Base-by-base conservation (phyloP, 2,888 invertebrate species). In the Caradrina clavipalpis region DNA sequence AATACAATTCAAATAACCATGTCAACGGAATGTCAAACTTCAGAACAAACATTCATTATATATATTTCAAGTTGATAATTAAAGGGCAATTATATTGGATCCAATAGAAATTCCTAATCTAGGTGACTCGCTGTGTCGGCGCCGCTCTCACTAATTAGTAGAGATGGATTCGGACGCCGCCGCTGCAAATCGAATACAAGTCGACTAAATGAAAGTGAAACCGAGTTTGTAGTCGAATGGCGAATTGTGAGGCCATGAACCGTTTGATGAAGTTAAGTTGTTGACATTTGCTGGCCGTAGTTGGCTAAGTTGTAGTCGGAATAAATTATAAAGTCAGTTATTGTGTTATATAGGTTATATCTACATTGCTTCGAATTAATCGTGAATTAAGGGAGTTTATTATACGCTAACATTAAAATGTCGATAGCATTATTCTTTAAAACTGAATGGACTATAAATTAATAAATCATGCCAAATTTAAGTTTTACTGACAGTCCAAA, bases 61-160 rank as follows among this genome's bases (percentile, higher is more conserved):
- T 49, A 76, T 72, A 67, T 77, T 71, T 42, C 42, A 22, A 60
- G 69, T 76, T 80, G 51, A 62, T 62, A 62, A 68, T 68, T 55
- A 86, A 87, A 81, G 54, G 82, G 64, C 80, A 87, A 84, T 86
- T 86, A 85, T 80, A 78, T 80, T 60, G 63, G 72, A 83, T 82
- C 77, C 69, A 80, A 77, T 67, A 72, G 74, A 78, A 85, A 87
- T 88, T 83, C 82, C 77, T 80, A 26, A 63, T 69, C 73, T 62
- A 73, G 80, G 63, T 76, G 78, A 76, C 73, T 76, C 17, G 31
- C 65, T 67, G 63, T 59, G 69, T 77, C 71, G 53, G 54, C 49
- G 51, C 54, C 49, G 66, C 51, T 61, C 45, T 22, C 15, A 35
- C 39, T 76, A 81, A 78, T 80, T 74, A 39, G 63, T 70, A 68